Conservation (phyloP, 2,888 invertebrate genomes). For the Heliconius aoede region DNA sequence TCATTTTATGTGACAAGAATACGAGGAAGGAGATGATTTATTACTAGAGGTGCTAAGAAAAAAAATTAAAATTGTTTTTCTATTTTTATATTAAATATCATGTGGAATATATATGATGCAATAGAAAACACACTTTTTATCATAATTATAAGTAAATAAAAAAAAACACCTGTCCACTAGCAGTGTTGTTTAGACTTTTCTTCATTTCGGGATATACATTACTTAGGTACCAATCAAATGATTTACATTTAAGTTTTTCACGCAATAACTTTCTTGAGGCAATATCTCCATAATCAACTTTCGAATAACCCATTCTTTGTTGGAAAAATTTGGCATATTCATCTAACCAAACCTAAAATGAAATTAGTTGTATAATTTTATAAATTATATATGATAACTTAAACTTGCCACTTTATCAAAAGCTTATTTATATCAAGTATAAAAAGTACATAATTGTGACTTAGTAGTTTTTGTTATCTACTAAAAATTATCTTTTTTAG, state of each 20-base stretch:
- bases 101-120: neutral
- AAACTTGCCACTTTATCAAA: too few species aligned
- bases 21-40: too few species aligned
- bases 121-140: too few species aligned
- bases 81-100: neutral
- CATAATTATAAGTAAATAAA: neutral
- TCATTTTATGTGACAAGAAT: too few species aligned
- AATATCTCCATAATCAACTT: slow-evolving; percentile 96
- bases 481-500: neutral
- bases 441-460: neutral
- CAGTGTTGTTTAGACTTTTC: slow-evolving; percentile 95
- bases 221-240: slow-evolving; percentile 98
- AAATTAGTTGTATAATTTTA: neutral
- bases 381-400: neutral
- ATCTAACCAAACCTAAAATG: slow-evolving; percentile 92
- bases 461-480: too few species aligned
- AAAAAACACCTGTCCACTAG: slow-evolving; percentile 93
- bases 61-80: too few species aligned
- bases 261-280: slow-evolving; percentile 89
- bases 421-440: too few species aligned
- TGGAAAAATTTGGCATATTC: slow-evolving; percentile 98
- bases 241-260: slow-evolving; percentile 92
- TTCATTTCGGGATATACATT: slow-evolving; percentile 98
- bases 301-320: slow-evolving; percentile 95
- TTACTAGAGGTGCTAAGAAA: too few species aligned